Evolutionary conservation across 2,888 invertebrate genomes (phyloP).

Genomic region (Meteorus cinctellus): DNA sequence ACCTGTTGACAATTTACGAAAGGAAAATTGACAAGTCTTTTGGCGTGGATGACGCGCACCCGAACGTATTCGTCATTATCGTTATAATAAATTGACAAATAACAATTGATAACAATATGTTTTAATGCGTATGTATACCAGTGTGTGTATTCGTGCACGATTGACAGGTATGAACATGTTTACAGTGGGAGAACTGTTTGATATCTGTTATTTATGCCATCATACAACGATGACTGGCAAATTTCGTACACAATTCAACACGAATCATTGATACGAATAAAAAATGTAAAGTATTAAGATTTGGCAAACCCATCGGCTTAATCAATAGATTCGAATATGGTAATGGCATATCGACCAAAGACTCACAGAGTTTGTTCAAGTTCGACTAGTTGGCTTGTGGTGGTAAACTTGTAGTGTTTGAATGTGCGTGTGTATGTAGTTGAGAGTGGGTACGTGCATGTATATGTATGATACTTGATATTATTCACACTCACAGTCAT

Average conservation of each 20-base stretch:
- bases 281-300: background rate
- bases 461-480: conserved; percentile 33
- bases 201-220: background rate
- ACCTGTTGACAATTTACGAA: conserved; percentile 70
- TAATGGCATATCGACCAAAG: conserved; percentile 8
- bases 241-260: background rate
- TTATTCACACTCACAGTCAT: conserved; percentile 11
- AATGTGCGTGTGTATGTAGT: conserved; percentile 35
- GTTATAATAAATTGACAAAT: background rate
- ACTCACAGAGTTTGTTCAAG: conserved; percentile 32
- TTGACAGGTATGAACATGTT: background rate
- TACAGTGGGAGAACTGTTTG: background rate
- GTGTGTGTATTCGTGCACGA: background rate
- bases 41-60: conserved; percentile 13
- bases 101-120: background rate
- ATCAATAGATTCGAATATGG: conserved; percentile 12
- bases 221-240: background rate
- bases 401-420: background rate
- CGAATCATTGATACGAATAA: background rate
- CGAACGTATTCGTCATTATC: conserved; percentile 14
- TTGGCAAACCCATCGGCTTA: background rate
- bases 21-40: conserved; percentile 58
- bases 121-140: background rate
- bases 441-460: conserved; percentile 38
- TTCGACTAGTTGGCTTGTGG: conserved; percentile 27